A percentile compares a stretch with the other conserved stretches of the same genome.
These are phyloP conservation scores for Cryptosula pallasiana DNA, from an alignment of 2,888 invertebrate species.

Conservation along the genomic window DNA sequence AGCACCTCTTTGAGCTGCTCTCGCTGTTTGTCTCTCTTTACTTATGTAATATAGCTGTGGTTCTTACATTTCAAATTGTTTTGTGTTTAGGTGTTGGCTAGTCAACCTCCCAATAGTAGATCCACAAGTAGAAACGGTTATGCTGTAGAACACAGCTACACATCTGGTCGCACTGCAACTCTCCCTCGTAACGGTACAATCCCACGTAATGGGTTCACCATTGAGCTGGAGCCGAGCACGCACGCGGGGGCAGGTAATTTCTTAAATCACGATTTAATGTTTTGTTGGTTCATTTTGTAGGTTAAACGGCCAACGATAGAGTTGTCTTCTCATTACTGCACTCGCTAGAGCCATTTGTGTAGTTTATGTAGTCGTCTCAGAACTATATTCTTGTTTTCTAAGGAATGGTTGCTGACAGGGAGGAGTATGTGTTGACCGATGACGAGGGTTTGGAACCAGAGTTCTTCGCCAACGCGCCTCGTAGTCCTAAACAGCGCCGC, in stretches of 20 bases:
- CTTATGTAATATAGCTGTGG: no score
- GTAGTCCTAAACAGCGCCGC: not conserved
- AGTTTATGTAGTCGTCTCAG: no score
- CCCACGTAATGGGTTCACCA: constrained; percentile 5
- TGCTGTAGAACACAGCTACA: not conserved
- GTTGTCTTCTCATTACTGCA: no score
- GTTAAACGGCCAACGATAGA: not conserved
- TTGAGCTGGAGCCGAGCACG: constrained; percentile 4
- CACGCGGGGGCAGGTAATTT: not conserved
- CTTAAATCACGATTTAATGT: not conserved
- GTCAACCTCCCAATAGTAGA: not conserved
- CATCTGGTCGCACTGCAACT: not conserved
- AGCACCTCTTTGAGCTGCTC: no score
- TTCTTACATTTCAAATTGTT: no score
- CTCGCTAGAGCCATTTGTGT: no score
- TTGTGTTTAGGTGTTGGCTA: not conserved
- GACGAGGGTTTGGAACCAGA: constrained; percentile 6
- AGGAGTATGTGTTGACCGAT: constrained; percentile 3
- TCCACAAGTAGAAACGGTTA: not conserved
- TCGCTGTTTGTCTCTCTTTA: no score
- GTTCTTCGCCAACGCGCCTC: not conserved
- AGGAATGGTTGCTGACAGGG: constrained; percentile 18
- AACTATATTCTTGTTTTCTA: no score
- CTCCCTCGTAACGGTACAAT: not conserved
- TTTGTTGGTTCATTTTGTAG: not conserved